These are phyloP conservation scores for Hydrolagus colliei DNA, from an alignment of 2,797 vertebrate genomes.

Conservation along the genomic window DNA sequence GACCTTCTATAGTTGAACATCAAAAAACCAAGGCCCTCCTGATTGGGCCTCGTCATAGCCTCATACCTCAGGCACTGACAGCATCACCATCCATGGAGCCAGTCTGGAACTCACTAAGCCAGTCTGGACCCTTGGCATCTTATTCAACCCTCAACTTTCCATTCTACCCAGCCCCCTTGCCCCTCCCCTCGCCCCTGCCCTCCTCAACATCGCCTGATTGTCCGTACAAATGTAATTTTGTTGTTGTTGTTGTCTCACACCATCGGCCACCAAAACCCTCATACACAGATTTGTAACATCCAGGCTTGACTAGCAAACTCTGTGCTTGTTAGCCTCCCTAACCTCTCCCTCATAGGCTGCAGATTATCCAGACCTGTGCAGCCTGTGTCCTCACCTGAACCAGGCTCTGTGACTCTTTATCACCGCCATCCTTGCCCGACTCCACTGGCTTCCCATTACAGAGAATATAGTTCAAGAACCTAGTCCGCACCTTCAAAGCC, in stretches of 20 bases:
- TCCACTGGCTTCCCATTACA: not conserved
- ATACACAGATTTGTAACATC: not conserved
- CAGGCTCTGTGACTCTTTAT: no score
- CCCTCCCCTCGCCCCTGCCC: not conserved
- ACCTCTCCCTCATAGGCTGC: not conserved
- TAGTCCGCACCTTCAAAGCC: not conserved
- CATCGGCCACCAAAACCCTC: not conserved
- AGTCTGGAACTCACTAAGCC: not conserved
- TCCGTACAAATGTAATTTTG: no score
- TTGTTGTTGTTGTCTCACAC: not conserved
- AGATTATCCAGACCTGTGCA: not conserved
- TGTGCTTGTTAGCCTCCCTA: not conserved
- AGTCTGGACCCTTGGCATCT: not conserved
- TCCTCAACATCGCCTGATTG: no score
- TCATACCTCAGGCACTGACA: no score
- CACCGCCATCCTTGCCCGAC: not conserved
- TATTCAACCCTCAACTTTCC: not conserved
- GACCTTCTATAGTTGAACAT: no score
- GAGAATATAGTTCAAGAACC: not conserved
- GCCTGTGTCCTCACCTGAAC: no score
- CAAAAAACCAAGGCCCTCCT: no score
- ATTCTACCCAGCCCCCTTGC: not conserved
- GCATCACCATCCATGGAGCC: no score
- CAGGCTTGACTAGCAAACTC: not conserved
- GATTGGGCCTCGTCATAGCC: no score